Evolutionary conservation across 2,797 vertebrate genomes (phyloP), one percentile per base, ranked within the genome.

Genomic region (Potorous gilbertii): DNA sequence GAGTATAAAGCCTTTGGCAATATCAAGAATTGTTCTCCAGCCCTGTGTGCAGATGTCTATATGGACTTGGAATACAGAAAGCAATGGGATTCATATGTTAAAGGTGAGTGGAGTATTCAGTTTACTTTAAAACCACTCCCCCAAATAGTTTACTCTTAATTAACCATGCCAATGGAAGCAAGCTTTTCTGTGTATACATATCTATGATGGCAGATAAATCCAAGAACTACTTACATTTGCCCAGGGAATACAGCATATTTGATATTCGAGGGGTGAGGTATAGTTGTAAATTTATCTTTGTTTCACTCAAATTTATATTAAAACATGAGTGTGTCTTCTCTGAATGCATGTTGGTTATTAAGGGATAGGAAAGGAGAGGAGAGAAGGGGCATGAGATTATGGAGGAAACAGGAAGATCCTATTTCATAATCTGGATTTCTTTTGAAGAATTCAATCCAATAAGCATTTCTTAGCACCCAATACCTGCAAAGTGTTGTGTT

Each of bases 51-150:
- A 5, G 99, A 99, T 24, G 99, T 99, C 95, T 99, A 99, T 98
- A 99, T 99, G 99, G 99, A 99, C 98, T 96, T 99, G 98, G 94
- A 96, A 40, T 99, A 99, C 97, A 99, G 99, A 94, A 99, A 99
- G 97, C 95, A 99, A 8, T 99, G 99, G 99, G 99, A 99, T 97
- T 95, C 97, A 46, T 99, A 99, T 90, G 99, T 99, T 91, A 99
- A 99, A 99, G 99, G 99, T 99, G 98, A 98, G 98, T 94, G 92
- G 46, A 54, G 34, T 12, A 52, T 56, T 40, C 1, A 57, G 24
- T n/a, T 66, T 81, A 81, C 40, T 81, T 81, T 46, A 81, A 81
- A 81, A 81, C 40, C 2, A 24, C 18, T 81, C 18, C 40, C 56
- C 24, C 9, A 74, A 3, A 81, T 81, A 81, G n/a, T 81, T 81